A percentile compares a stretch with the other conserved stretches of the same genome.
Evolutionary conservation across 2,888 invertebrate genomes (phyloP).

Genomic region (Epistrophella euchroma): DNA sequence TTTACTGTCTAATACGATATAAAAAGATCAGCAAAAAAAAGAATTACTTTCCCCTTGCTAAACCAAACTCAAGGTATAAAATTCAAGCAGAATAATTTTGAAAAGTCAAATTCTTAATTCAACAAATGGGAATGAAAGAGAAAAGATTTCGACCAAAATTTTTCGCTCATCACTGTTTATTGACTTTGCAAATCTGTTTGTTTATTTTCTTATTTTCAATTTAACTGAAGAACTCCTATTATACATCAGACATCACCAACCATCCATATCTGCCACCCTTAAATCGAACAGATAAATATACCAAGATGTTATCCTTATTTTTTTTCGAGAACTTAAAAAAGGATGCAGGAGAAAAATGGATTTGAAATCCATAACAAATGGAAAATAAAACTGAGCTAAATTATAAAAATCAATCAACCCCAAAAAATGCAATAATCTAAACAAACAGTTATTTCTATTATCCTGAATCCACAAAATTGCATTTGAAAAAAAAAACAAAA

Average conservation of each 20-base stretch:
- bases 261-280: conserved; percentile 25
- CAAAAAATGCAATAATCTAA: conserved; percentile 46
- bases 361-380: conserved; percentile 1
- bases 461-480: conserved; percentile 46
- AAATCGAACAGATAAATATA: conserved; percentile 27
- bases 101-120: no score
- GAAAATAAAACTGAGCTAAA: not conserved
- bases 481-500: conserved; percentile 21
- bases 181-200: conserved; percentile 47
- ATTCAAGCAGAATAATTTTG: no score
- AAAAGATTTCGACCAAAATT: not conserved
- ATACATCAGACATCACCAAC: conserved; percentile 32
- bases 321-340: not conserved
- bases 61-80: no score
- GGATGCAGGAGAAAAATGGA: not conserved
- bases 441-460: conserved; percentile 46
- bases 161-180: conserved; percentile 13
- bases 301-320: conserved; percentile 26
- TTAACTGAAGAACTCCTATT: conserved; percentile 9
- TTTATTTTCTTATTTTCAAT: conserved; percentile 33
- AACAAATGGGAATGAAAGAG: no score
- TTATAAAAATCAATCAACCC: conserved; percentile 43
- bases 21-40: no score
- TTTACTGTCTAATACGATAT: no score
- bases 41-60: no score